A percentile compares a stretch with the other conserved stretches of the same genome.
Evolutionary conservation across 2,113 vertebrate genomes (phyloP).

Genomic region (Romanogobio albipinnatus): DNA sequence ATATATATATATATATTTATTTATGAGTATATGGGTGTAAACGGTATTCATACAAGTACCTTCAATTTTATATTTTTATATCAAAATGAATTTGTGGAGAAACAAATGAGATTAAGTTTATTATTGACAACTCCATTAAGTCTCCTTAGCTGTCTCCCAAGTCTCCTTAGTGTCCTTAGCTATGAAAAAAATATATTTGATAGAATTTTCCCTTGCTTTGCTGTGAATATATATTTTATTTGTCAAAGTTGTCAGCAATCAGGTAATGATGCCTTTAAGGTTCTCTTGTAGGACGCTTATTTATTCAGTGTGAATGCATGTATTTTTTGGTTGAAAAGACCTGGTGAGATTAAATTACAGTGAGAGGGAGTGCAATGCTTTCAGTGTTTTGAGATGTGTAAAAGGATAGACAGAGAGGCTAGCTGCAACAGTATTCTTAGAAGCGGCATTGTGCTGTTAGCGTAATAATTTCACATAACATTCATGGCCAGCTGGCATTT

Average conservation of each 20-base stretch:
- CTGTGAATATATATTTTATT: not conserved
- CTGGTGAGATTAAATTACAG: not conserved
- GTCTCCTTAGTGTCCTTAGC: not conserved
- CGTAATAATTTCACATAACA: constrained; percentile 3
- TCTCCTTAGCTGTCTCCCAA: no score
- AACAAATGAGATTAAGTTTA: not conserved
- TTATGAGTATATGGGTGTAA: not conserved
- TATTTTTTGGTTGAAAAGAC: not conserved
- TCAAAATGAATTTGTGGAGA: not conserved
- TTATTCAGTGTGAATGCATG: not conserved
- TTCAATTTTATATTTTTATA: not conserved
- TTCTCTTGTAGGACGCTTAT: not conserved
- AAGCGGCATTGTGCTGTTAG: not conserved
- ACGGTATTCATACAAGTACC: not conserved
- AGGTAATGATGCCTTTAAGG: not conserved
- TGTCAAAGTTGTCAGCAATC: not conserved
- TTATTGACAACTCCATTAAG: not conserved
- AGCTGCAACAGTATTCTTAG: not conserved
- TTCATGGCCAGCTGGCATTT: not conserved
- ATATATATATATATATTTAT: no score
- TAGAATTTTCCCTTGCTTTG: not conserved
- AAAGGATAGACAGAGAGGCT: not conserved
- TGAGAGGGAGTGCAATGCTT: not conserved
- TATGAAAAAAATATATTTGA: not conserved
- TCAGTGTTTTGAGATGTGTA: not conserved